Evolutionary conservation across 2,888 invertebrate species (phyloP), one percentile per base, ranked within the genome.

Genomic region (Gymnocheta viridis): DNA sequence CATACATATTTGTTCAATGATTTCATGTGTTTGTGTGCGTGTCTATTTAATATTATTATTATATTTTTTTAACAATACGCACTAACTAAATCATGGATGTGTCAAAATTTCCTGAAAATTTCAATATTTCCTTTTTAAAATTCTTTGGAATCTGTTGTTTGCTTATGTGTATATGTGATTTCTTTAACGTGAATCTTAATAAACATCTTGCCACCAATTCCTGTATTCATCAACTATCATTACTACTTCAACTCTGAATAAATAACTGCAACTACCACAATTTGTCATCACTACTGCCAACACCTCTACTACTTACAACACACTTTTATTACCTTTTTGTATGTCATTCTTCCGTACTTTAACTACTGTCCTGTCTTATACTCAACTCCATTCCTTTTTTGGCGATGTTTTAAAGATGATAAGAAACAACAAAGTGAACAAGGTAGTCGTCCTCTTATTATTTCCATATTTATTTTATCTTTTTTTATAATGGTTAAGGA

Each of bases 381-480:
- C 62, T 77, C 67, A 41, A 73, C 60, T 47, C 62, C 47, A 66
- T 73, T 77, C 44, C 82, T 51, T 47, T 85, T 82, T 73, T 73
- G 81, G 84, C 85, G 85, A 82, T 86, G 79, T 86, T 86, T 77
- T 72, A 41, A 86, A 90, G 89, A 90, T 86, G 91, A 91, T 88
- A 90, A 91, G 86, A 89, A 88, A 87, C 88, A 82, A 86, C 87
- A 86, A 85, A 85, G 87, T 85, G 89, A 91, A 85, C 88, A 91
- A 91, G 91, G 91, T 91, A 91, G 88, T 84, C 85, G 88, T 84
- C 85, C 81, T 56, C 78, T 66, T 84, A 62, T 72, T 74, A 60
- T 69, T 64, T 76, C 44, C 67, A 32, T 60, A 67, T 38, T 24
- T 56, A 22, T 35, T n/a, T 58, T 51, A 24, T 7, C 14, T 41